Evolutionary conservation across 2,888 invertebrate genomes (phyloP), one percentile per base, ranked within the genome.

Genomic region (Cheilosia variabilis): DNA sequence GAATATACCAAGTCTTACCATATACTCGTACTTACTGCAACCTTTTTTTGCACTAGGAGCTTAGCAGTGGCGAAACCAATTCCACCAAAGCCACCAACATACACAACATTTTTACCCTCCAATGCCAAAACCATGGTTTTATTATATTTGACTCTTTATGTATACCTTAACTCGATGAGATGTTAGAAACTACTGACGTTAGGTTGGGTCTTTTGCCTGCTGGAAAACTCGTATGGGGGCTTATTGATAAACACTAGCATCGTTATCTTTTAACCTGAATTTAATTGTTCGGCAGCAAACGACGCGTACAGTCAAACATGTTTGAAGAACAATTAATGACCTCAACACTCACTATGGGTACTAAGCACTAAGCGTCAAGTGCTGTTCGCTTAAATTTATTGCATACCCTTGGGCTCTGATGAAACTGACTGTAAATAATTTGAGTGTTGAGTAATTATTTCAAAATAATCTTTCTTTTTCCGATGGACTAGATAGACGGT

Each of bases 11-110:
- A 22, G 3, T 22, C 7, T 3, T 10, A 9, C 22, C 9, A 34
- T 57, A 0, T 24, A n/a, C n/a, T n/a, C n/a, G n/a, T n/a, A 73
- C 81, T 84, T 72, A 89, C 89, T 41, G 87, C 87, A 53, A 87
- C 83, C 52, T 81, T 86, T 47, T 83, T 87, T 53, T 80, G 50
- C 24, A 88, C 50, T 19, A 88, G 71, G 31, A 83, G 76, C 43
- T 87, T 87, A 62, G 88, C 87, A 22, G 88, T 88, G 57, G 87
- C 88, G 53, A 87, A 87, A 4, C 89, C 89, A 58, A 89, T 89
- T 68, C 89, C 89, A 27, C 89, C 89, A 55, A 88, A 89, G 27
- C 89, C 89, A 17, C 90, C 89, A 37, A 89, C 83, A n/a, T 88
- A 82, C 19, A 88, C 86, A 22, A 88, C 87, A 55, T 88, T 88